Percentiles rank a stretch among this genome's conserved stretches.
phyloP scores from a whole-genome alignment of 2,888 invertebrate genomes.

The Trypoxylon attenuatum region DNA sequence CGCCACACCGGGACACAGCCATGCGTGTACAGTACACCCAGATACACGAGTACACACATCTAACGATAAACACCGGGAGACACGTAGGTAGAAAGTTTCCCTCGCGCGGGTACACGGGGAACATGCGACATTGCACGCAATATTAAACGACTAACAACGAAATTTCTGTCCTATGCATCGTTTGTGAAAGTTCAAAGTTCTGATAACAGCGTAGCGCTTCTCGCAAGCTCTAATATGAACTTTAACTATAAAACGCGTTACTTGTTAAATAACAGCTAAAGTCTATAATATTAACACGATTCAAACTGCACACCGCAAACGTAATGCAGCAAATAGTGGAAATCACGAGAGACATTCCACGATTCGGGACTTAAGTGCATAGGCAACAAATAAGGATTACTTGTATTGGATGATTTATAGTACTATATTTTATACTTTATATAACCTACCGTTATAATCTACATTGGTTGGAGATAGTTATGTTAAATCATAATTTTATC shows the following conservation, averaged over 20 bases:
- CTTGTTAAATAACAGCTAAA: constrained; percentile 68
- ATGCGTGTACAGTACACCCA: too few relatives aligned
- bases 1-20: too few relatives aligned
- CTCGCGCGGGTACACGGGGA: constrained; percentile 15
- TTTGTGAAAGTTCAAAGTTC: constrained; percentile 37
- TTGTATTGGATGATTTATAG: constrained; percentile 67
- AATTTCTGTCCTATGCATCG: constrained; percentile 64
- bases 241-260: constrained; percentile 64
- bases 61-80: background rate
- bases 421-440: constrained; percentile 72
- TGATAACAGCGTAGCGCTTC: constrained; percentile 37
- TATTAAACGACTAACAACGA: constrained; percentile 68
- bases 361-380: constrained; percentile 73
- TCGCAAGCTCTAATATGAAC: constrained; percentile 66
- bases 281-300: constrained; percentile 65
- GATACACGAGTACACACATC: too few relatives aligned
- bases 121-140: constrained; percentile 34
- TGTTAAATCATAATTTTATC: constrained; percentile 66
- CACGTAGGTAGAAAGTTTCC: background rate
- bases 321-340: constrained; percentile 70
- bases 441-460: constrained; percentile 68
- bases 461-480: constrained; percentile 67
- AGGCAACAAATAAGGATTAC: constrained; percentile 67
- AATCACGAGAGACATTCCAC: constrained; percentile 73
- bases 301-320: constrained; percentile 61